A percentile compares a stretch with the other conserved stretches of the same genome.
phyloP scores from a whole-genome alignment of 2,113 vertebrate species.

The Aplodontia rufa region DNA sequence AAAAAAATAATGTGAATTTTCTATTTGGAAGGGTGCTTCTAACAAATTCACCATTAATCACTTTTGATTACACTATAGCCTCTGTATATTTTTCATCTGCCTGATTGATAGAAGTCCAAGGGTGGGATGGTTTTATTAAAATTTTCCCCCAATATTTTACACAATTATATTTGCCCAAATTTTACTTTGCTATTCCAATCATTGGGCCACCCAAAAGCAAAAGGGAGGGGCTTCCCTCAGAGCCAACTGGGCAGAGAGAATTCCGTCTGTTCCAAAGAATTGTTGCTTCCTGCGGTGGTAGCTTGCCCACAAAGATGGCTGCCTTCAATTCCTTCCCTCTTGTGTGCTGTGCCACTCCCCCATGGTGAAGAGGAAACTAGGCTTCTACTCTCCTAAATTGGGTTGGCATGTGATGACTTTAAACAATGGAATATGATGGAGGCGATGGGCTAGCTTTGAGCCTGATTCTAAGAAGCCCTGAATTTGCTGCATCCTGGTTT shows the following conservation, averaged over 20 bases:
- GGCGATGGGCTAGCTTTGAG: neutral
- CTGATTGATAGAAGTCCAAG: neutral
- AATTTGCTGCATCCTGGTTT: neutral
- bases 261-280: neutral
- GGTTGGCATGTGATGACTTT: neutral
- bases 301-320: neutral
- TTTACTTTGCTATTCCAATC: slow-evolving; percentile 28
- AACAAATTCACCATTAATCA: neutral
- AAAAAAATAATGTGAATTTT: slow-evolving; percentile 4
- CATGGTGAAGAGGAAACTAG: neutral
- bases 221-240: neutral
- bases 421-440: neutral
- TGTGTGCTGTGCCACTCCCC: too few species aligned
- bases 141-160: neutral
- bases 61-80: slow-evolving; percentile 30
- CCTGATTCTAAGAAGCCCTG: neutral
- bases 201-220: slow-evolving; percentile 44
- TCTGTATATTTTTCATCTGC: neutral
- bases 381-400: neutral
- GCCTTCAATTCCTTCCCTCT: neutral
- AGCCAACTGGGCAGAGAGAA: neutral
- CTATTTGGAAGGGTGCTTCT: slow-evolving; percentile 1
- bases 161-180: slow-evolving; percentile 32
- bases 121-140: neutral
- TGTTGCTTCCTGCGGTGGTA: neutral